Evolutionary conservation across 2,888 invertebrate genomes (phyloP), one percentile per base, ranked within the genome.

Genomic region (Aphelenchoides bicaudatus): DNA sequence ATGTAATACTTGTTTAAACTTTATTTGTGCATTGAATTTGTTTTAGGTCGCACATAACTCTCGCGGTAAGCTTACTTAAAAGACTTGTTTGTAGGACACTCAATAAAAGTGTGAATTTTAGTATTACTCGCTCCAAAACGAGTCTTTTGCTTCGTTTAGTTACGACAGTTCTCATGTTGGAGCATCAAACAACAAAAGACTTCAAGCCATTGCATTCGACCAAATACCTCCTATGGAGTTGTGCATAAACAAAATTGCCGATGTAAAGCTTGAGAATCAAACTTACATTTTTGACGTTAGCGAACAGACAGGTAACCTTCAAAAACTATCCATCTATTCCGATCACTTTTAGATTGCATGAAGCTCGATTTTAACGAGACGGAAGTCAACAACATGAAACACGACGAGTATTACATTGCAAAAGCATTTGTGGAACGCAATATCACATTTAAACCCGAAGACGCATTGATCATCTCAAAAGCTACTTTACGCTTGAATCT

Each of bases 71-170:
- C 46, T 1, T 50, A 31, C 25, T 3, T 0, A 21, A 21, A 21
- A n/a, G 23, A 21, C 43, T 43, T 43, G 10, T 10, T 10, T 43
- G 13, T 34, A 34, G 10, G 6, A 19, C 23, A 8, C 43, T 65
- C 53, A n/a, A n/a, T 2, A n/a, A 2, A 16, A 1, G 27, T 43
- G 27, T 37, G 8, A 10, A 46, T 72, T 76, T 23, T 63, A 75
- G 75, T 76, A 76, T 58, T 76, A 76, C 61, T 61, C 63, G 0
- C 64, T 76, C n/a, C 73, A 68, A 50, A 70, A 70, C 55, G 74
- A 77, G 48, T 73, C 75, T 5, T 76, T 76, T 52, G 77, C 77
- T 34, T 70, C 73, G n/a, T 76, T 76, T 63, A 68, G 70, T 48
- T 76, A 76, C 62, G 76, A 76, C 58, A 66, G 51, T 16, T 47